Base-by-base conservation (phyloP, 2,797 vertebrate species). In the Pipistrellus pipistrellus region DNA sequence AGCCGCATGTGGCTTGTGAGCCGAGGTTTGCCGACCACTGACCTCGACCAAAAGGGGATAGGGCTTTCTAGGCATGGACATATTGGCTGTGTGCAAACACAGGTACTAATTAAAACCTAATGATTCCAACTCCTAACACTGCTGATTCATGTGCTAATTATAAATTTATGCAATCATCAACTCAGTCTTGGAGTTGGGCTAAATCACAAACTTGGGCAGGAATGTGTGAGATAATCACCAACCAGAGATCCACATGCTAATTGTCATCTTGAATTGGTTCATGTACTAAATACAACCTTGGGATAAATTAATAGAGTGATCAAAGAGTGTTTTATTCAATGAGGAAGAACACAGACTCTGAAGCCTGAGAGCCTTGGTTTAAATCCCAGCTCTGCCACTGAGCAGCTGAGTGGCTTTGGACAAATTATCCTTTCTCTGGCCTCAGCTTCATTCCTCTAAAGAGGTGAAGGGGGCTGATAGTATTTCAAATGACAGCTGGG, bases 111-210 rank as follows among this genome's bases (percentile, higher is more conserved):
- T 46, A 80, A 86, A 90, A 91, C 25, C n/a, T 78, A 73, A 86
- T 8, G 75, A 90, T 80, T 90, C 38, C 66, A 51, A 27, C n/a
- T 88, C 57, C 35, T 30, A 35, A 90, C 85, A 38, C 48, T 72
- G 76, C 17, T 81, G 89, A 96, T 93, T 95, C 73, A 32, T 85
- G 87, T 71, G 80, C 80, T 91, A 91, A 95, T 85, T 92, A 91
- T 88, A 92, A 92, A 89, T 66, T 44, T 78, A 59, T 62, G 38
- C 73, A 92, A 77, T 32, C 82, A 57, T 90, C 85, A 91, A 85
- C 80, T 95, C 85, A 51, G 68, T 93, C 64, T 69, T 11, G 57
- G 62, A 64, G 41, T 66, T 69, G 57, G 69, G 21, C 51, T 93
- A 77, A 71, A 69, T 87, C 53, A 76, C 30, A 90, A 77, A 86